phyloP scores from a whole-genome alignment of 2,888 invertebrate species.

The Aporophyla nigra region DNA sequence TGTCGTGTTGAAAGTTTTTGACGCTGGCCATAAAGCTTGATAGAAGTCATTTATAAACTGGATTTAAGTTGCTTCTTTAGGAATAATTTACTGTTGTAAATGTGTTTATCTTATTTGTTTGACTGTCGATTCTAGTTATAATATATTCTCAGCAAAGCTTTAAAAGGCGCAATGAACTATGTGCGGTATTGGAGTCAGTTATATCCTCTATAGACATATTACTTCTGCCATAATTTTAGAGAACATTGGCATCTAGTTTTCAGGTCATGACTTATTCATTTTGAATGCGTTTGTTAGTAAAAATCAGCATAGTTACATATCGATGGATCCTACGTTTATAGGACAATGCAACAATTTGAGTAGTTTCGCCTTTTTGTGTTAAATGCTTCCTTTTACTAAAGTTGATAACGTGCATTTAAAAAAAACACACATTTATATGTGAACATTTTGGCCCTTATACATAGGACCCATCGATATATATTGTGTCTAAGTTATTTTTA shows the following conservation, averaged over 20 bases:
- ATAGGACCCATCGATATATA: too few relatives aligned
- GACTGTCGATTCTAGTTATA: constrained; percentile 30
- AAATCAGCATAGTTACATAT: background rate
- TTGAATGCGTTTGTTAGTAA: background rate
- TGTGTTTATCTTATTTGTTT: constrained; percentile 51
- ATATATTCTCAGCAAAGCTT: constrained; percentile 27
- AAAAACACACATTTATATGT: too few relatives aligned
- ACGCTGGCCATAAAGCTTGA: constrained; percentile 58
- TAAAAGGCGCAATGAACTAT: constrained; percentile 43
- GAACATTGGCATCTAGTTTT: constrained; percentile 32
- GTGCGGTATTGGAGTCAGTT: constrained; percentile 12
- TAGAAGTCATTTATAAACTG: constrained; percentile 60
- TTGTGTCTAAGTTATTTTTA: background rate
- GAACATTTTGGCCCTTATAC: too few relatives aligned
- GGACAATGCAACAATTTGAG: too few relatives aligned
- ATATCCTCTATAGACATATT: constrained; percentile 20
- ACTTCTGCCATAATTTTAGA: constrained; percentile 28
- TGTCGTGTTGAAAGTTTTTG: constrained; percentile 59
- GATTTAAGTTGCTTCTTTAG: constrained; percentile 59
- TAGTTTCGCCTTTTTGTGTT: too few relatives aligned
- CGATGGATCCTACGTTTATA: too few relatives aligned
- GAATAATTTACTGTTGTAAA: constrained; percentile 51
- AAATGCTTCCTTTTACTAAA: too few relatives aligned
- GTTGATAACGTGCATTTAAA: too few relatives aligned
- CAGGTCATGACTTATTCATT: constrained; percentile 12